A percentile compares a stretch with the other conserved stretches of the same genome.
phyloP scores from a whole-genome alignment of 2,797 vertebrate genomes.

The Lacerta bilineata region DNA sequence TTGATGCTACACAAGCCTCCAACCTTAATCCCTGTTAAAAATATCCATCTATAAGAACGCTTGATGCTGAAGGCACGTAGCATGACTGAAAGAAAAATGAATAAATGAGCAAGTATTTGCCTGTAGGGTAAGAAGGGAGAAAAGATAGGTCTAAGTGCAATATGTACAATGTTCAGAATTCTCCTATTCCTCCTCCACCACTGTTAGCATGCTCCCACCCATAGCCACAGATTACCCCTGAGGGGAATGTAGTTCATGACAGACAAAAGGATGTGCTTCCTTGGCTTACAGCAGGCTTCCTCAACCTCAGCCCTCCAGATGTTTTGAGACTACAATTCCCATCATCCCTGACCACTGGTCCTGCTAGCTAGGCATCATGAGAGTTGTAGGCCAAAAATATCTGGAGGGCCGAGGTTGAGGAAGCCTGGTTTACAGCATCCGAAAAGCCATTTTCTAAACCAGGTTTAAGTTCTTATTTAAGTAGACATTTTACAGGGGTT shows the following conservation, averaged over 20 bases:
- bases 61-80: too few species aligned
- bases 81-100: neutral
- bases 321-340: too few species aligned
- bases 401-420: too few species aligned
- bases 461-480: neutral
- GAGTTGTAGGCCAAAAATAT: too few species aligned
- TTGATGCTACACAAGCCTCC: neutral
- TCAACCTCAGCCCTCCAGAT: too few species aligned
- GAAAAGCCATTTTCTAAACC: neutral
- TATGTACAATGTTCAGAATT: neutral
- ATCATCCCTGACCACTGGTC: too few species aligned
- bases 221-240: neutral
- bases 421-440: neutral
- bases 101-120: too few species aligned
- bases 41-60: neutral
- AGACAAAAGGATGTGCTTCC: neutral
- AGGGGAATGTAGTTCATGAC: neutral
- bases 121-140: neutral
- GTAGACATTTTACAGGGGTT: neutral
- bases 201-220: too few species aligned
- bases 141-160: neutral
- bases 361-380: too few species aligned
- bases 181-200: neutral
- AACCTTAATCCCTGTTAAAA: neutral
- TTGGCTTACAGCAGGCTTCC: neutral